These are phyloP conservation scores for Chrysodeixis includens DNA, from an alignment of 2,888 invertebrate genomes.

Conservation along the genomic window DNA sequence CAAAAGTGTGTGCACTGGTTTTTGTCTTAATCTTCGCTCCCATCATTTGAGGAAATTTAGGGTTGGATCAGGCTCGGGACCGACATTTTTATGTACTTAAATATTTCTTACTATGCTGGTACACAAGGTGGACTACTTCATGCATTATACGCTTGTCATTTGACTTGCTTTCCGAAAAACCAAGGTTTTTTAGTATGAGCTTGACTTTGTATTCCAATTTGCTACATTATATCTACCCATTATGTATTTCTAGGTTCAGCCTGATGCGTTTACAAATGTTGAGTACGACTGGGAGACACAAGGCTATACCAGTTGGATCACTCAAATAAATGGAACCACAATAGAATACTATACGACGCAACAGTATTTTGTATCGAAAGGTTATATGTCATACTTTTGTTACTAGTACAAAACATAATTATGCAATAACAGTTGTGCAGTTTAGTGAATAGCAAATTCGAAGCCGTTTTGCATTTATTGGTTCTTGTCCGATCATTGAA, in stretches of 20 bases:
- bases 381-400: background rate
- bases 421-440: background rate
- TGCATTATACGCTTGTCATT: too few species aligned
- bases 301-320: background rate
- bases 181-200: too few species aligned
- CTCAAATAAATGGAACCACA: background rate
- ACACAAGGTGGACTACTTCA: too few species aligned
- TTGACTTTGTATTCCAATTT: too few species aligned
- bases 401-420: too few species aligned
- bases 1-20: too few species aligned
- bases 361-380: background rate
- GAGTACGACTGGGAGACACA: background rate
- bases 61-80: too few species aligned
- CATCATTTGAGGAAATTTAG: too few species aligned
- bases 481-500: slow-evolving; percentile 81
- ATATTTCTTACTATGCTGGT: too few species aligned
- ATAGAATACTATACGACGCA: background rate
- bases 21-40: too few species aligned
- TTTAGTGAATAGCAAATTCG: background rate
- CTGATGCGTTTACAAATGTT: background rate
- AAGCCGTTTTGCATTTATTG: background rate
- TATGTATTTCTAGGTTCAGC: background rate
- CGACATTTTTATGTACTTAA: too few species aligned
- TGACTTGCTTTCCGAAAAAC: too few species aligned
- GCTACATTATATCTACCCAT: background rate